phyloP scores from a whole-genome alignment of 2,888 invertebrate species.

The Pandemis heparana region DNA sequence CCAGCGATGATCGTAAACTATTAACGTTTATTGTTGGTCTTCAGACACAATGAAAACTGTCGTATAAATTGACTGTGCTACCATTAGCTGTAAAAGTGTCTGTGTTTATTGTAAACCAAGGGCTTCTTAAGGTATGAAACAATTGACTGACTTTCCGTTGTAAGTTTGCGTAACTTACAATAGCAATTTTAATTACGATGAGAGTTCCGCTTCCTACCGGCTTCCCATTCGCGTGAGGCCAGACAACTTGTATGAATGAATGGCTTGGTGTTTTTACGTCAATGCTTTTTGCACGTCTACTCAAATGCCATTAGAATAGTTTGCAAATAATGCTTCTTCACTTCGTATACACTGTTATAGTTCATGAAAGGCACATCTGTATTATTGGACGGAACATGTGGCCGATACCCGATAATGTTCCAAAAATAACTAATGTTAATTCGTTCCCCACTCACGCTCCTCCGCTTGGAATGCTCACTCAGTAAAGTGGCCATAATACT shows the following conservation, averaged over 20 bases:
- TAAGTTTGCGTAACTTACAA: conserved; percentile 1
- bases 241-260: conserved; percentile 23
- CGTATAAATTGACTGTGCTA: not conserved
- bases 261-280: conserved; percentile 17
- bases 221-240: conserved; percentile 30
- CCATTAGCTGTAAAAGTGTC: not conserved
- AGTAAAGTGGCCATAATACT: conserved; percentile 61
- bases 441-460: conserved; percentile 67
- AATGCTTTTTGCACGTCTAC: conserved; percentile 25
- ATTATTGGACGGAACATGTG: conserved; percentile 61
- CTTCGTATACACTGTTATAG: conserved; percentile 55
- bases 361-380: conserved; percentile 66
- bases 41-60: conserved; percentile 16
- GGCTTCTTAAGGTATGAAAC: conserved; percentile 1
- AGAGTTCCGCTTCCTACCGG: conserved; percentile 24
- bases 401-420: conserved; percentile 67
- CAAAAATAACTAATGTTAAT: conserved; percentile 73
- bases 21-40: conserved; percentile 23
- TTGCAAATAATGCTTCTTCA: conserved; percentile 55
- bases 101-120: not conserved
- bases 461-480: conserved; percentile 64
- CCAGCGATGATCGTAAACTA: conserved; percentile 43
- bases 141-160: not conserved
- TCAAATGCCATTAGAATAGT: conserved; percentile 41
- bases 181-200: conserved; percentile 6